Base-by-base conservation (phyloP, 2,113 vertebrate species). In the Strix aluco region DNA sequence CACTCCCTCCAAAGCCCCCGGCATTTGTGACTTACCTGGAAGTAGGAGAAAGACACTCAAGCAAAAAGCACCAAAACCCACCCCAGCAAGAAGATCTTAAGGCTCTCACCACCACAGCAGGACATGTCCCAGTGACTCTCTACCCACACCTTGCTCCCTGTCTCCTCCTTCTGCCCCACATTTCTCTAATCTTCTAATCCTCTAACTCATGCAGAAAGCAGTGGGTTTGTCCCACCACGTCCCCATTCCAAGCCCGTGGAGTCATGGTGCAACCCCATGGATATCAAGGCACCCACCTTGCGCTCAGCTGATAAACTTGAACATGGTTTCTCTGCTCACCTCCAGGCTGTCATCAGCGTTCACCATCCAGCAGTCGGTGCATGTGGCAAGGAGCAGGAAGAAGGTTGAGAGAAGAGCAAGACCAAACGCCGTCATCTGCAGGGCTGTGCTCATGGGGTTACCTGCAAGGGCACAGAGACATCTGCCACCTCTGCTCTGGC, bases 341-440 rank as follows among this genome's bases (percentile, higher is more conserved):
- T 98, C 98, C 88, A 98, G 46, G 83, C 97, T 98, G 93, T 98
- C 98, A 3, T 98, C 98, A 10, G 97, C 90, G 3, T 98, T 98
- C 63, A 98, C 97, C 97, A 98, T 98, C 98, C 98, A 98, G 92
- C 98, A 98, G 83, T 98, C 98, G 0, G 98, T 98, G 97, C 98
- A 98, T 0, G 98, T 98, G 38, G 98, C 98, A 22, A 97, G 96
- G 17, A 98, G 91, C 5, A 98, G 94, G 95, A 98, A 97, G 65
- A 98, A 7, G 6, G 97, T 93, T 9, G 98, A 98, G 70, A 98
- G 63, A 15, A 98, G 94, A 57, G 97, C 84, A 3, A 98, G 78
- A 23, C 74, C 86, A 0, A 98, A 97, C 1, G 95, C 97, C 5
- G 54, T 69, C 90, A 97, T 71, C 91, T 97, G 97, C 67, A 98